Base-by-base conservation (phyloP, 2,113 vertebrate species). In the Siniperca knerii region DNA sequence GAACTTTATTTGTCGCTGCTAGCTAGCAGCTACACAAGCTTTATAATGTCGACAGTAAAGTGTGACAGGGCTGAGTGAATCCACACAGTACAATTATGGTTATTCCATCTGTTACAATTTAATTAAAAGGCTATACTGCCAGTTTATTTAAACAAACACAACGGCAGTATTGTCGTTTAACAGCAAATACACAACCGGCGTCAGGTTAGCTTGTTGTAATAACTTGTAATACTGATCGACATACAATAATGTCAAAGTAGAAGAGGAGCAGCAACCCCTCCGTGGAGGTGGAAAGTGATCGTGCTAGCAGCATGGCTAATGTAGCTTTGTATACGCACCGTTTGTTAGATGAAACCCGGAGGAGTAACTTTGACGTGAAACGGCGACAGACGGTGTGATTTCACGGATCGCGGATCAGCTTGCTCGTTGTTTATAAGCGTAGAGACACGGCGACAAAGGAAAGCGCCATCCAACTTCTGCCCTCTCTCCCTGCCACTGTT, bases 311-410 rank as follows among this genome's bases (percentile, higher is more conserved):
- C 73, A 23, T 18, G 73, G 93, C 93, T 93, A 92, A 84, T 87
- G 79, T 85, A 89, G 93, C 92, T 72, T 48, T 42, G 64, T 29
- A 85, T 86, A 94, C 93, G 87, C 48, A 94, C 93, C 92, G 90
- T 92, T 73, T 84, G 23, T 25, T 1, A 9, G 87, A 25, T n/a
- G 76, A 70, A 67, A 78, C 10, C 72, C 12, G 7, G 33, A 46
- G 25, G 58, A 42, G 29, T 8, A 12, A 60, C 46, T 72, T 8
- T 21, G 15, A 15, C 60, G 48, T 44, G 44, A 75, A 76, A 37
- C 50, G 33, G 37, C 37, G 25, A 61, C 55, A 55, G 13, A 33
- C 33, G 23, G 57, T 35, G 6, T 37, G 62, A 35, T 62, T 82
- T 88, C 48, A 35, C 60, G 6, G 75, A 46, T 81, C 42, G 68